Evolutionary conservation across 2,113 vertebrate genomes (phyloP).

Genomic region (Aramus guarauna): DNA sequence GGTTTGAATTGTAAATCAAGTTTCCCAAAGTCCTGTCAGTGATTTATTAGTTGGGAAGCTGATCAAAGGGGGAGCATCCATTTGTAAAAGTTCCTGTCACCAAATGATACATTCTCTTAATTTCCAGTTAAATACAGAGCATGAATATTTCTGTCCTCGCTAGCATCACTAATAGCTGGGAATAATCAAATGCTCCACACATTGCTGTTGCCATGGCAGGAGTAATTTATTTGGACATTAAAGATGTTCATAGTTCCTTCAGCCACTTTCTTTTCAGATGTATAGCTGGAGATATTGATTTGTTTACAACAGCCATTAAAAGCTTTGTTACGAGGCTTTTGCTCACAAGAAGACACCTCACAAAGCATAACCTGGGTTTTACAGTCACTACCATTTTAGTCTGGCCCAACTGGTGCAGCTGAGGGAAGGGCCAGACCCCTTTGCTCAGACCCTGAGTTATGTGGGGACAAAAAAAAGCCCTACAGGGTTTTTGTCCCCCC

Average conservation of each 20-base stretch:
- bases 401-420: not conserved
- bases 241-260: not conserved
- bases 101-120: not conserved
- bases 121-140: not conserved
- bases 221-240: not conserved
- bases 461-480: not conserved
- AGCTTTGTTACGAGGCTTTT: not conserved
- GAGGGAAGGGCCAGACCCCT: not conserved
- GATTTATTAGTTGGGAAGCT: not conserved
- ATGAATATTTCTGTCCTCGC: not conserved
- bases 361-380: not conserved
- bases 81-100: not conserved
- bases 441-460: rapidly evolving
- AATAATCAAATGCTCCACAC: not conserved
- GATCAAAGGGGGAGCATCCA: not conserved
- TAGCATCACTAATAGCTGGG: not conserved
- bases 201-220: not conserved
- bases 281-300: not conserved
- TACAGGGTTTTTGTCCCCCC: rapidly evolving
- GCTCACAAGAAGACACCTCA: not conserved
- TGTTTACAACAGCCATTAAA: not conserved
- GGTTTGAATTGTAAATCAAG: not conserved
- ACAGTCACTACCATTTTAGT: not conserved
- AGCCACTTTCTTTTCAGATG: not conserved
- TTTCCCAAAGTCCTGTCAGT: not conserved